Percentiles rank a stretch among this genome's conserved stretches.
Conservation (phyloP, 2,113 vertebrate genomes). For the Cinclus mexicanus region DNA sequence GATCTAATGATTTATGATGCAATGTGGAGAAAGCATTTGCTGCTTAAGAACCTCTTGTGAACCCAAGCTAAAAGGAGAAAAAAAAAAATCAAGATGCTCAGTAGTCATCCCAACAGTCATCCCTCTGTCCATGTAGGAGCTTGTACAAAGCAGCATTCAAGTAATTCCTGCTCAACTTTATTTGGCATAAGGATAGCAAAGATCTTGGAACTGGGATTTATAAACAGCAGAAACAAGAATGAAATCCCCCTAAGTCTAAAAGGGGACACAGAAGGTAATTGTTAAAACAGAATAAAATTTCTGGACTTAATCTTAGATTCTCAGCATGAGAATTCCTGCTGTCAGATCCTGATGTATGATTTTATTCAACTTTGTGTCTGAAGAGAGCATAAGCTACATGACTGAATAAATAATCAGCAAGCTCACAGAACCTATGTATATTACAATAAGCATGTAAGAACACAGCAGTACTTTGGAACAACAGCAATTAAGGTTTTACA, state of each 20-base stretch:
- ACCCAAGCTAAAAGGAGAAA: neutral
- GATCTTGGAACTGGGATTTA: neutral
- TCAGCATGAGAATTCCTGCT: slow-evolving; percentile 50
- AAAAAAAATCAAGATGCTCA: neutral
- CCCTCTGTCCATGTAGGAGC: neutral
- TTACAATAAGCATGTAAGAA: slow-evolving; percentile 27
- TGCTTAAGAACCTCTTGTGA: neutral
- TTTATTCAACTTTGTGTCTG: slow-evolving; percentile 59
- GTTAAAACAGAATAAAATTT: slow-evolving; percentile 51
- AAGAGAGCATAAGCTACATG: slow-evolving; percentile 15
- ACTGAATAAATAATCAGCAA: slow-evolving; percentile 42
- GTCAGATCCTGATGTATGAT: slow-evolving; percentile 50
- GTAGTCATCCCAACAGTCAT: neutral
- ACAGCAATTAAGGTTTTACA: slow-evolving; percentile 54
- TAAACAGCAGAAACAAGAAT: slow-evolving; percentile 36
- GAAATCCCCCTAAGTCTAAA: slow-evolving; percentile 10
- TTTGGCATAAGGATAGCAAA: neutral
- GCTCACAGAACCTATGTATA: neutral
- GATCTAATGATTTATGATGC: neutral
- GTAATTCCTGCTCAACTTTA: neutral
- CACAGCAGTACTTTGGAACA: slow-evolving; percentile 44
- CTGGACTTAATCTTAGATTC: slow-evolving; percentile 43
- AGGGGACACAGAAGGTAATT: slow-evolving; percentile 43
- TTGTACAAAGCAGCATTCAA: neutral
- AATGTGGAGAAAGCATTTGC: neutral